Evolutionary conservation across 2,888 invertebrate species (phyloP).

Genomic region (Cerceris rybyensis): DNA sequence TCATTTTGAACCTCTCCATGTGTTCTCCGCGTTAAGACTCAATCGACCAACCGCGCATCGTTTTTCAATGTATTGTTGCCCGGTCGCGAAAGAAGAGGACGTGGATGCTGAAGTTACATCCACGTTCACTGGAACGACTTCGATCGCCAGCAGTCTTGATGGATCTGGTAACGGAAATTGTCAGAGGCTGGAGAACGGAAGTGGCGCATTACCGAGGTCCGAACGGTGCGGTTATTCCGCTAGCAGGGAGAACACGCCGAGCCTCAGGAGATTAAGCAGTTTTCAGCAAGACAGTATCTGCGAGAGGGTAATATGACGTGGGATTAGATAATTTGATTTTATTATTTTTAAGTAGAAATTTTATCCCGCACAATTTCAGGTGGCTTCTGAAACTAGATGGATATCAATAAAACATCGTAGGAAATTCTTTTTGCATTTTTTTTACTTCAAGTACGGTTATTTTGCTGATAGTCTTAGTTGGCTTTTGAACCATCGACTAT

Average conservation of each 20-base stretch:
- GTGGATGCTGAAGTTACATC: conserved; percentile 76
- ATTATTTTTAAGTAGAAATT: background rate
- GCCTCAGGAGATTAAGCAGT: conserved; percentile 83
- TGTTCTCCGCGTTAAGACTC: conserved; percentile 87
- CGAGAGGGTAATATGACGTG: conserved; percentile 56
- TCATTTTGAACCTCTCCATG: conserved; percentile 89
- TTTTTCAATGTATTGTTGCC: conserved; percentile 87
- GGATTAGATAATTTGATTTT: background rate
- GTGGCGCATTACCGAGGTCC: conserved; percentile 69
- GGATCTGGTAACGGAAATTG: conserved; percentile 79
- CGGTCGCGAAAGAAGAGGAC: conserved; percentile 83
- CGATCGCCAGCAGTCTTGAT: conserved; percentile 80
- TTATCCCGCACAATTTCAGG: too few relatives aligned
- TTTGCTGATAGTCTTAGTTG: background rate
- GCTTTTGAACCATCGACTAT: background rate
- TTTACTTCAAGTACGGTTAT: too few relatives aligned
- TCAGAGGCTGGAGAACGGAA: conserved; percentile 67
- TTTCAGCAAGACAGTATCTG: conserved; percentile 66
- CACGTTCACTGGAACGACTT: conserved; percentile 72
- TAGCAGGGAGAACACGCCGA: conserved; percentile 84
- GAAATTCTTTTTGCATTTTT: too few relatives aligned
- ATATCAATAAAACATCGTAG: too few relatives aligned
- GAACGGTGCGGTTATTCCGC: conserved; percentile 70
- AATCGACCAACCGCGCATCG: conserved; percentile 86
- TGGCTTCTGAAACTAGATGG: too few relatives aligned